Conservation (phyloP, 2,113 vertebrate genomes). For the Xenopus laevis region DNA sequence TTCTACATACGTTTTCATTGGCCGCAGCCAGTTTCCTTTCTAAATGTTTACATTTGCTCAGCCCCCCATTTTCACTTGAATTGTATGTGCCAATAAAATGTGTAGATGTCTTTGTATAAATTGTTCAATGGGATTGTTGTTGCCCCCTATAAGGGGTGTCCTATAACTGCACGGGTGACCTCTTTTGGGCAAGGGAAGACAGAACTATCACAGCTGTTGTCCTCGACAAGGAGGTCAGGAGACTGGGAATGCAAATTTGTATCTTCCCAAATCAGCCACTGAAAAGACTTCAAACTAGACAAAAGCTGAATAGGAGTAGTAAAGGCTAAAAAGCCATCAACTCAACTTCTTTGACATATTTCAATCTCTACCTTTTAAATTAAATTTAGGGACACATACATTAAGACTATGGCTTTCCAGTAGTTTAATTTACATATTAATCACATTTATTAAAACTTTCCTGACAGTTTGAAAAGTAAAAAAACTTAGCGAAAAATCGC, state of each 20-base stretch:
- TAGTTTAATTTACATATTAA: too few relatives aligned
- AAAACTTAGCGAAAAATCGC: too few relatives aligned
- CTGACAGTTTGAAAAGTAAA: too few relatives aligned
- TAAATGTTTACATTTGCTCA: not conserved
- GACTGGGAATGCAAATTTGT: conserved; percentile 16
- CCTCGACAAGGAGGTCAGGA: conserved; percentile 32
- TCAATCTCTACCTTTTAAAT: not conserved
- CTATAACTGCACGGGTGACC: conserved; percentile 31
- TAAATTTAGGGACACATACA: too few relatives aligned
- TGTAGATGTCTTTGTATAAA: conserved; percentile 9
- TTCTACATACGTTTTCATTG: not conserved
- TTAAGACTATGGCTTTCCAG: too few relatives aligned
- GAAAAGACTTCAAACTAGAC: conserved; percentile 17
- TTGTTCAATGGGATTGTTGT: conserved; percentile 21
- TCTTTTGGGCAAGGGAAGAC: conserved; percentile 22
- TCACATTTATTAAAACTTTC: too few relatives aligned
- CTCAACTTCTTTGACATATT: not conserved
- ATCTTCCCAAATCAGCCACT: conserved; percentile 25
- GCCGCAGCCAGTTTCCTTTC: too few relatives aligned
- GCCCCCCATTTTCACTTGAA: not conserved
- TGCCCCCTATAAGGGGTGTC: not conserved
- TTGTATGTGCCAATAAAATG: not conserved
- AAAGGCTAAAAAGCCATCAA: conserved; percentile 6
- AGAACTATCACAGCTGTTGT: conserved; percentile 38
- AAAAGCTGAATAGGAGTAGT: conserved; percentile 25